A percentile compares a stretch with the other conserved stretches of the same genome.
Evolutionary conservation across 1,140 invertebrate species (phyloP).

Genomic region (Pseudomyrmex concolor): DNA sequence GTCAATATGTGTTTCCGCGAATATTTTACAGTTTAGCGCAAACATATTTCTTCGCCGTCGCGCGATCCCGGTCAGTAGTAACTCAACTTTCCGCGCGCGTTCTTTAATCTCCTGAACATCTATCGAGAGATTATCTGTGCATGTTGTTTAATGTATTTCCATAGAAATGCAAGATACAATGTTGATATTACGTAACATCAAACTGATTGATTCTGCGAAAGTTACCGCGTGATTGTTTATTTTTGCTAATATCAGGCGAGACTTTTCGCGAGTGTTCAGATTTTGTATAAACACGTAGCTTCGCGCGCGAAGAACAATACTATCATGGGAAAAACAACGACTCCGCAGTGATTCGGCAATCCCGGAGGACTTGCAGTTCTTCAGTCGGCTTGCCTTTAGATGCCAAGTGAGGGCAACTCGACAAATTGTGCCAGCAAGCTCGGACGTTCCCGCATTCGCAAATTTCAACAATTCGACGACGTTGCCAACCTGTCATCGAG

Average conservation of each 20-base stretch:
- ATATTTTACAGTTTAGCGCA: slow-evolving; percentile 42
- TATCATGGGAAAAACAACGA: slow-evolving; percentile 20
- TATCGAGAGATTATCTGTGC: too few species aligned
- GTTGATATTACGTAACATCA: neutral
- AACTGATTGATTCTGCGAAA: neutral
- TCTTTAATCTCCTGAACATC: neutral
- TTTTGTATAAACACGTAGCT: slow-evolving; percentile 1
- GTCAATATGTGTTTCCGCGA: slow-evolving; percentile 44
- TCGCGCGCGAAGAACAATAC: slow-evolving; percentile 9
- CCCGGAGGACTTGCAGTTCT: slow-evolving; percentile 72
- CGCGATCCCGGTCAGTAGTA: neutral
- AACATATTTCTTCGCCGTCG: slow-evolving; percentile 44
- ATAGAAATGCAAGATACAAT: neutral
- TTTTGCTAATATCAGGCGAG: slow-evolving; percentile 15
- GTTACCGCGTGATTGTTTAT: neutral
- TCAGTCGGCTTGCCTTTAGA: slow-evolving; percentile 66
- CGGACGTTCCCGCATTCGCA: slow-evolving; percentile 28
- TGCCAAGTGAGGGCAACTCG: slow-evolving; percentile 69
- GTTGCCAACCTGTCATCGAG: slow-evolving; percentile 56
- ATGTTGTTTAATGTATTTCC: too few species aligned
- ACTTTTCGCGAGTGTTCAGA: neutral
- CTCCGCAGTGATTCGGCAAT: slow-evolving; percentile 76
- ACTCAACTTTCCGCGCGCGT: neutral
- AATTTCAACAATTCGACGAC: slow-evolving; percentile 62
- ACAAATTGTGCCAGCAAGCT: slow-evolving; percentile 72